phyloP scores from a whole-genome alignment of 2,888 invertebrate species.

The Beris morrisii region DNA sequence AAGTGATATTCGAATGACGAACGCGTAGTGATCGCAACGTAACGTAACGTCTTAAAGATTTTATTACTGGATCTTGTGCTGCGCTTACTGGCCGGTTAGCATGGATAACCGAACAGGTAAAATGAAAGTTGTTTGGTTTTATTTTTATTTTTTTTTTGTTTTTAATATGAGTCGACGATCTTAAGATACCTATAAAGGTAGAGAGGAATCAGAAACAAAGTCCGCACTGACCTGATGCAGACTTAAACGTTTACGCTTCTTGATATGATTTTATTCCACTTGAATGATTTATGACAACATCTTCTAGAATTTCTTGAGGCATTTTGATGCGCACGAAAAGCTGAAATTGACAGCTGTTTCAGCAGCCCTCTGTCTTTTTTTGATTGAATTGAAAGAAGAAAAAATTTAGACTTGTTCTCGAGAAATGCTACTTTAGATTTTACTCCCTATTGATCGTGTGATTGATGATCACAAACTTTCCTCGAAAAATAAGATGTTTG shows the following conservation, averaged over 20 bases:
- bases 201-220: background rate
- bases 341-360: conserved; percentile 14
- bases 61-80: too few relatives aligned
- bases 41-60: too few relatives aligned
- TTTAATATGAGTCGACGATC: background rate
- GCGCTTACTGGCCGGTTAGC: too few relatives aligned
- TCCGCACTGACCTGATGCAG: conserved; percentile 10
- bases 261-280: conserved; percentile 23
- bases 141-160: background rate
- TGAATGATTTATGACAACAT: conserved; percentile 20
- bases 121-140: background rate
- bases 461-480: too few relatives aligned
- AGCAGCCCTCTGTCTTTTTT: conserved; percentile 16
- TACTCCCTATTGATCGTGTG: too few relatives aligned
- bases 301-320: conserved; percentile 25
- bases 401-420: too few relatives aligned
- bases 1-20: conserved; percentile 10
- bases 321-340: background rate
- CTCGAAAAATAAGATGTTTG: too few relatives aligned
- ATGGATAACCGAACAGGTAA: background rate
- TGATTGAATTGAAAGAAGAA: too few relatives aligned
- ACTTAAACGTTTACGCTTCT: conserved; percentile 24
- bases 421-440: too few relatives aligned
- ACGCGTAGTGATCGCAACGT: conserved; percentile 2
- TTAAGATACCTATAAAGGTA: background rate